Percentiles rank a stretch among this genome's conserved stretches.
Conservation (phyloP, 2,888 invertebrate species). For the Cephus spinipes region DNA sequence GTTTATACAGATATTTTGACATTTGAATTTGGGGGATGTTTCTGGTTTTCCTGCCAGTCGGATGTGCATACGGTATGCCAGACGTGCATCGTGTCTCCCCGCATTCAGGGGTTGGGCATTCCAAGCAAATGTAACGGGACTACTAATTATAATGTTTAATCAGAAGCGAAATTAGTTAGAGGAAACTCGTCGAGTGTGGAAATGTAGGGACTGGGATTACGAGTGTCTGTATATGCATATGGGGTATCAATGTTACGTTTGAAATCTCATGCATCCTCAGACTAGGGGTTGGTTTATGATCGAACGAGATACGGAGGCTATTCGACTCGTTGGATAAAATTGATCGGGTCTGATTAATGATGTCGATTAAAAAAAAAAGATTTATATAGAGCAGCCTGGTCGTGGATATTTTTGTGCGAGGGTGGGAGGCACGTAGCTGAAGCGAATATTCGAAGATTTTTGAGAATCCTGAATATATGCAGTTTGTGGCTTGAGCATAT, state of each 20-base stretch:
- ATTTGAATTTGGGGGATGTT: not conserved
- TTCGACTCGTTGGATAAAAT: not conserved
- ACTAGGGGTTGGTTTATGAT: not conserved
- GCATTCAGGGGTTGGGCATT: not conserved
- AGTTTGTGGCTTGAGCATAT: no score
- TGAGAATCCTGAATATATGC: not conserved
- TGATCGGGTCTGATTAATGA: not conserved
- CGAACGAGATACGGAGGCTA: not conserved
- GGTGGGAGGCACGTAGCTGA: no score
- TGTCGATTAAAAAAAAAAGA: not conserved
- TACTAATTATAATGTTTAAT: constrained; percentile 5
- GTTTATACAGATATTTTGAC: not conserved
- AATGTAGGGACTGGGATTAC: not conserved
- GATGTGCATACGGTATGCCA: not conserved
- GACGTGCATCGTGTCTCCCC: not conserved
- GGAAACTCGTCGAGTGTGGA: not conserved
- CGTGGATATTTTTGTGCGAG: no score
- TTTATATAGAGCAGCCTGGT: no score
- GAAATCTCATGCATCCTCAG: not conserved
- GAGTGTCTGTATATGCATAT: not conserved
- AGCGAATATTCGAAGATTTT: no score
- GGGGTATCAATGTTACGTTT: not conserved
- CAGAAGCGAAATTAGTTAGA: constrained; percentile 1
- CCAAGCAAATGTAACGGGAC: not conserved
- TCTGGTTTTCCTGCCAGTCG: not conserved